Evolutionary conservation across 2,888 invertebrate species (phyloP), one percentile per base, ranked within the genome.

Genomic region (Ophraella communa): DNA sequence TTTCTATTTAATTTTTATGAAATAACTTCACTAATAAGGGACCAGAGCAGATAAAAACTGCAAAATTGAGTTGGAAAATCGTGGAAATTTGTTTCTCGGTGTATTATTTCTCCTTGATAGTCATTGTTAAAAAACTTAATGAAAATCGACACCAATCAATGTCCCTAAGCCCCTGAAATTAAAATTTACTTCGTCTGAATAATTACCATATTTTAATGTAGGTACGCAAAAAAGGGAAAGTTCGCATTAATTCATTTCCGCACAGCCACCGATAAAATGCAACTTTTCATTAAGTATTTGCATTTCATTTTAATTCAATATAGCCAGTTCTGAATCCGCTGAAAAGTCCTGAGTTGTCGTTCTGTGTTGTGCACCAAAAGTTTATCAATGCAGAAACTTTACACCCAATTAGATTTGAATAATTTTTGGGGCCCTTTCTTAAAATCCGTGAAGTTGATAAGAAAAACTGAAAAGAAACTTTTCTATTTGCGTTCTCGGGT

Each of bases 331-430:
- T 24, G 14, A 21, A 14, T 5, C 39, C 8, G 24, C 14, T 7
- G 4, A 1, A 51, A 51, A 59, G 58, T 18, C 14, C 21, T 30
- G 18, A 20, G 57, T 33, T n/a, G n/a, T n/a, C 18, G 21, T 21
- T 17, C 21, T 58, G 33, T 39, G 51, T 23, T 59, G 23, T 49
- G 51, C 58, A 58, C 35, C 20, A 33, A 55, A 62, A 62, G 39
- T 62, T 62, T 62, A 62, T 62, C 49, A 55, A 56, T 55, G 62
- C 55, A 49, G 51, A 55, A 62, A 62, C 62, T 62, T 55, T 33
- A 55, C 62, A 39, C 52, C 55, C 55, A 55, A 62, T 49, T 55
- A 54, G 47, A 62, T 55, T 55, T 49, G 49, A 62, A 62, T 62
- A 55, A 55, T 62, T 62, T 62, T 55, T 62, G 59, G 42, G 59